Evolutionary conservation across 2,797 vertebrate species (phyloP).

Genomic region (Orestias chungarensis): DNA sequence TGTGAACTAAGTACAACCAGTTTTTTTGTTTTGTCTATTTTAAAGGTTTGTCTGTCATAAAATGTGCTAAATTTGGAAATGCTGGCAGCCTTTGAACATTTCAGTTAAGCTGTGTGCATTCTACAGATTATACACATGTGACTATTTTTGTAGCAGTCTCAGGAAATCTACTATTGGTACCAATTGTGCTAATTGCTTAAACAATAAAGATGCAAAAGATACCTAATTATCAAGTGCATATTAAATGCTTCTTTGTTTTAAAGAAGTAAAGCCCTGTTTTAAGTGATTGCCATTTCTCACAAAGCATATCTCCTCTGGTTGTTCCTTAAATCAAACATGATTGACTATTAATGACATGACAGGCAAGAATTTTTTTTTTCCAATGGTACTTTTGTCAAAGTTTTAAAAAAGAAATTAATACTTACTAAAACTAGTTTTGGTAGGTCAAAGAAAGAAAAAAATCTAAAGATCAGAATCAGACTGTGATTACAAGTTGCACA

Average conservation of each 20-base stretch:
- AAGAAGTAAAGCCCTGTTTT: neutral
- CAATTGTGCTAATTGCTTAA: too few species aligned
- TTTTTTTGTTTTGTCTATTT: too few species aligned
- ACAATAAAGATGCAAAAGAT: too few species aligned
- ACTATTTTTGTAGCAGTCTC: too few species aligned
- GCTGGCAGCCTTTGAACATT: too few species aligned
- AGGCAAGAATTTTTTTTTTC: neutral
- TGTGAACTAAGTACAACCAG: too few species aligned
- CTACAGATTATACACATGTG: too few species aligned
- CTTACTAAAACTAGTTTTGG: neutral
- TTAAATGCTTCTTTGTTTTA: neutral
- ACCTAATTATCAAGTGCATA: too few species aligned
- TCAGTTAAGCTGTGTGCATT: too few species aligned
- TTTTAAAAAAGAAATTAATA: neutral
- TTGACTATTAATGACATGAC: neutral
- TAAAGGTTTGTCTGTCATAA: too few species aligned
- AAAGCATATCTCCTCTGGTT: neutral
- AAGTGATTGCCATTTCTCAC: neutral
- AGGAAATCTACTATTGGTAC: too few species aligned
- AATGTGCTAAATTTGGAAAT: too few species aligned
- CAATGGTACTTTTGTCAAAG: neutral
- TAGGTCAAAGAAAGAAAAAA: neutral
- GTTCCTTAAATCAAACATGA: neutral
- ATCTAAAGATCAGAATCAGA: neutral
- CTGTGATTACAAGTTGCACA: neutral